Conservation (phyloP, 2,113 vertebrate genomes). For the Onychorhynchus coronatus region DNA sequence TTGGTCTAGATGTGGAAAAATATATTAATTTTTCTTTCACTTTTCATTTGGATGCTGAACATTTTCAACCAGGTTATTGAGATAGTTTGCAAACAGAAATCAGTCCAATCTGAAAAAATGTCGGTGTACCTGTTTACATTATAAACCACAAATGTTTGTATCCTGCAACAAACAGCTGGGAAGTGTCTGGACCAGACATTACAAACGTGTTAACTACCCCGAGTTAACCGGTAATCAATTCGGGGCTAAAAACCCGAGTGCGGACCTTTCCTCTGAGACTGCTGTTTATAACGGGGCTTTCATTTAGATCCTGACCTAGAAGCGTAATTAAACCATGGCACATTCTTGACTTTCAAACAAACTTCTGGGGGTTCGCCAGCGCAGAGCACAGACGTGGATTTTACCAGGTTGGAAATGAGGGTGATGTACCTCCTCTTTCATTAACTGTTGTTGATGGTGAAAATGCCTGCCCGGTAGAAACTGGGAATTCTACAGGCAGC, state of each 20-base stretch:
- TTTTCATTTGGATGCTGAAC: background rate
- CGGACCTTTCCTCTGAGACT: constrained; percentile 39
- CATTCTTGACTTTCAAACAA: constrained; percentile 58
- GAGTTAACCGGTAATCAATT: constrained; percentile 28
- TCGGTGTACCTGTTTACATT: constrained; percentile 7
- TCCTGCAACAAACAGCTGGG: constrained; percentile 53
- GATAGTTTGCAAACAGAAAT: background rate
- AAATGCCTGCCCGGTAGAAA: constrained; percentile 22
- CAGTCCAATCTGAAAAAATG: background rate
- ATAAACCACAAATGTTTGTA: constrained; percentile 35
- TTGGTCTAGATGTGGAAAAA: background rate
- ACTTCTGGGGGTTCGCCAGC: constrained; percentile 47
- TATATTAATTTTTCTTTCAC: background rate
- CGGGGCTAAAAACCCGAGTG: background rate
- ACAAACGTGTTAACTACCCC: constrained; percentile 35
- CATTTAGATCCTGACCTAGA: constrained; percentile 24
- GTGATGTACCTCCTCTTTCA: constrained; percentile 50
- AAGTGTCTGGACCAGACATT: constrained; percentile 43
- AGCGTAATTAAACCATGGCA: constrained; percentile 26
- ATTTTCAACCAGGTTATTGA: background rate
- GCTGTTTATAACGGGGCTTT: constrained; percentile 55
- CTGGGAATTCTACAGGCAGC: background rate
- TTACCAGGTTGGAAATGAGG: background rate
- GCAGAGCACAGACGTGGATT: constrained; percentile 27
- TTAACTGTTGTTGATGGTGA: background rate